These are phyloP conservation scores for Caretta caretta DNA, from an alignment of 2,113 vertebrate genomes.

Conservation along the genomic window DNA sequence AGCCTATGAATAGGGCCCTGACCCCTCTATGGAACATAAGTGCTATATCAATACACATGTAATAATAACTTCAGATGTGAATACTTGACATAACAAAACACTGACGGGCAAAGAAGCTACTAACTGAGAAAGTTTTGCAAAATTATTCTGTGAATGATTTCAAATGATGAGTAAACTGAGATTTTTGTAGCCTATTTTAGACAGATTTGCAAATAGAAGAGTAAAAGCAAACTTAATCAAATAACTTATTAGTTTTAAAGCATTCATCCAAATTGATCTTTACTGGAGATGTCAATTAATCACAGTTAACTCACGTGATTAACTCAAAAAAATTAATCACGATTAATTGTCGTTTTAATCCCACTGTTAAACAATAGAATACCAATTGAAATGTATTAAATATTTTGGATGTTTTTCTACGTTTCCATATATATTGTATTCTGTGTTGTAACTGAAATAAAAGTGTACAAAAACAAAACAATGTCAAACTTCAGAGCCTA, in stretches of 20 bases:
- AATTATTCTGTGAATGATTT: not conserved
- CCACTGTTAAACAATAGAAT: too few species aligned
- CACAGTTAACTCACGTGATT: too few species aligned
- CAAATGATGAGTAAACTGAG: not conserved
- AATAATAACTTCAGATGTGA: not conserved
- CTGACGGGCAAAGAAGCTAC: too few species aligned
- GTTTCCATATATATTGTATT: too few species aligned
- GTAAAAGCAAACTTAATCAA: not conserved
- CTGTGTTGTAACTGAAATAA: too few species aligned
- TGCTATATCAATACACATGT: not conserved
- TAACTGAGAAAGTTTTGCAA: not conserved
- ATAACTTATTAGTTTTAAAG: not conserved
- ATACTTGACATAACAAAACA: not conserved
- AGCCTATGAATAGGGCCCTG: not conserved
- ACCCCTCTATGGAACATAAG: not conserved
- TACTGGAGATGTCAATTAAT: not conserved
- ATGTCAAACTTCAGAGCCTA: too few species aligned
- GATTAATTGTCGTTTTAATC: too few species aligned
- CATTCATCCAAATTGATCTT: not conserved
- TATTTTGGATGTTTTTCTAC: too few species aligned
- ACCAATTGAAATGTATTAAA: too few species aligned
- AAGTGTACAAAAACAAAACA: too few species aligned
- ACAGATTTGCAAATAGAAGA: not conserved
- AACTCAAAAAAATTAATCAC: too few species aligned
- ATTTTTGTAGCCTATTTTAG: not conserved